phyloP scores from a whole-genome alignment of 2,113 vertebrate genomes.

The Dermatemys mawii region DNA sequence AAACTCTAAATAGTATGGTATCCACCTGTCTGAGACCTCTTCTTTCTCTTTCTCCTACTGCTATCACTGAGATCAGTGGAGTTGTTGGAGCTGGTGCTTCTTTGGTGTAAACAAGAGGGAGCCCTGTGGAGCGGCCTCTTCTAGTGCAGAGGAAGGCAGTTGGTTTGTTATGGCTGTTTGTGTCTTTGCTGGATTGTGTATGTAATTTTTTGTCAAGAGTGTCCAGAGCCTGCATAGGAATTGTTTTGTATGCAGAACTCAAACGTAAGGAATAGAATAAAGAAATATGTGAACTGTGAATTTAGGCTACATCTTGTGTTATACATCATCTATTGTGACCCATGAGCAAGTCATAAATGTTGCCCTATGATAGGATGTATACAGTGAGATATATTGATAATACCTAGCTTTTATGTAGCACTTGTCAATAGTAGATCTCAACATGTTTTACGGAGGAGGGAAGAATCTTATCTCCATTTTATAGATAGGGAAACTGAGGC shows the following conservation, averaged over 20 bases:
- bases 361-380: neutral
- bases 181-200: neutral
- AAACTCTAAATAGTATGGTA: neutral
- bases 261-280: neutral
- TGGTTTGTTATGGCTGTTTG: neutral
- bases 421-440: neutral
- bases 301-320: neutral
- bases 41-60: neutral
- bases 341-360: neutral
- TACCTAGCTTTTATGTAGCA: neutral
- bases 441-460: neutral
- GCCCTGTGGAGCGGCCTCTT: neutral
- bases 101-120: neutral
- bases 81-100: neutral
- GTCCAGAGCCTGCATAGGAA: neutral
- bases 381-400: neutral
- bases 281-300: neutral
- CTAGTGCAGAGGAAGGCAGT: neutral
- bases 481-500: neutral
- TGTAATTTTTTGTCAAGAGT: neutral
- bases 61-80: neutral
- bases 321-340: neutral
- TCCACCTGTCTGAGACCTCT: neutral
- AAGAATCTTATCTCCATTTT: neutral
- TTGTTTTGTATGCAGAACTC: neutral